Evolutionary conservation across 2,797 vertebrate genomes (phyloP), one percentile per base, ranked within the genome.

Genomic region (Anas bahamensis): DNA sequence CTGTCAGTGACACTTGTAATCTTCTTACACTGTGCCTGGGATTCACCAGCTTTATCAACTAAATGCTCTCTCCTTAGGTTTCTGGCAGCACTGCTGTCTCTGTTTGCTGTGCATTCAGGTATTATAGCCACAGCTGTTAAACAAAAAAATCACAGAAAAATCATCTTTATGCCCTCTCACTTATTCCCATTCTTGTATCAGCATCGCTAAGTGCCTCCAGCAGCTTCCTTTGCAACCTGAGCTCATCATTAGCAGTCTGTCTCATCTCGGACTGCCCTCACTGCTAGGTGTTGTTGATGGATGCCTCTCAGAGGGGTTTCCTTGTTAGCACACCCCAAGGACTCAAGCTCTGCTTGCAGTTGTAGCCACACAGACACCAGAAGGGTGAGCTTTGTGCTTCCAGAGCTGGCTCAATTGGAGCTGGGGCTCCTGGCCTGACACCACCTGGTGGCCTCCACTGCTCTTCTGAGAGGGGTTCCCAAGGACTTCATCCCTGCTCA

Each of bases 1-100:
- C 79, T 86, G 73, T 71, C 37, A 18, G 16, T 74, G 73, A 89
- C 86, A 93, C 64, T 61, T 46, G 26, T 89, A 90, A 96, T 93
- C 90, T 86, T 75, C 93, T 89, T 93, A 95, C 4, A 7, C 29
- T 63, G 48, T 42, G 35, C 57, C 83, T 44, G 64, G 68, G 75
- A 74, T 63, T 52, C 73, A 76, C 60, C 80, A 72, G 73, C 50
- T 83, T 90, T 92, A 90, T 69, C 84, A 79, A 19, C 29, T 64
- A 86, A 95, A 89, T 26, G 52, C 64, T 9, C 13, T 18, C 64
- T 77, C 71, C 35, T 29, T 16, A 66, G 60, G 79, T 63, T 64
- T 56, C 60, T 5, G 2, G 56, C 78, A 90, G 77, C 55, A 35
- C 60, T 59, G 29, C 35, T 70, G 24, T 26, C 46, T 84, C 10